Conservation (phyloP, 2,113 vertebrate genomes). For the Macroglossus sobrinus region DNA sequence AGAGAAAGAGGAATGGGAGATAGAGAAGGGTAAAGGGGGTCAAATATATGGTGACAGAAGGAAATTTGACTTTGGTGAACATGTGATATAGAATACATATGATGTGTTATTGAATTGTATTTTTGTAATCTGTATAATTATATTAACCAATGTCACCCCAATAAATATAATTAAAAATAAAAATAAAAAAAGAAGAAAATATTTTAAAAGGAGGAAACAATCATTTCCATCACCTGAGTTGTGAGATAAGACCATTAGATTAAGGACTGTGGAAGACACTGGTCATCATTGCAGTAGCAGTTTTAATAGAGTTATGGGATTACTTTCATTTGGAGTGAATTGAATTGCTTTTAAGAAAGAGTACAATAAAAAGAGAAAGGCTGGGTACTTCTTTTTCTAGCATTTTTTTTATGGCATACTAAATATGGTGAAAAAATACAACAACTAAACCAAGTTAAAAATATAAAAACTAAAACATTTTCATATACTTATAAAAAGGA, state of each 20-base stretch:
- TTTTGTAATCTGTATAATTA: no score
- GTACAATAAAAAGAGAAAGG: neutral
- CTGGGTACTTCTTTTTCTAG: neutral
- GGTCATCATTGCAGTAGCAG: neutral
- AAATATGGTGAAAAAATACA: neutral
- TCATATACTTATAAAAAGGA: neutral
- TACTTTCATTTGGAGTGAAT: neutral
- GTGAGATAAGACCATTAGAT: neutral
- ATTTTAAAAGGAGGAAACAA: neutral
- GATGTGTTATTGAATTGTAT: no score
- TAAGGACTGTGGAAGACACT: neutral
- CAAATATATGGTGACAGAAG: no score
- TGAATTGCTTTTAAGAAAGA: neutral
- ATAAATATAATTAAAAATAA: no score
- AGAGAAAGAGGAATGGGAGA: no score
- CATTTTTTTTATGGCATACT: neutral
- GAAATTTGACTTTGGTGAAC: no score
- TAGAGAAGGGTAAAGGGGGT: no score
- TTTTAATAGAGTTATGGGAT: neutral
- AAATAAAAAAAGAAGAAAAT: neutral
- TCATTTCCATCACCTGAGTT: neutral
- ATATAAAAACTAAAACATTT: neutral
- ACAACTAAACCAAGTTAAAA: neutral
- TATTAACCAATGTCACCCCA: no score
- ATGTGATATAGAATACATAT: no score